Evolutionary conservation across 2,113 vertebrate species (phyloP).

Genomic region (Lipophrys pholis): DNA sequence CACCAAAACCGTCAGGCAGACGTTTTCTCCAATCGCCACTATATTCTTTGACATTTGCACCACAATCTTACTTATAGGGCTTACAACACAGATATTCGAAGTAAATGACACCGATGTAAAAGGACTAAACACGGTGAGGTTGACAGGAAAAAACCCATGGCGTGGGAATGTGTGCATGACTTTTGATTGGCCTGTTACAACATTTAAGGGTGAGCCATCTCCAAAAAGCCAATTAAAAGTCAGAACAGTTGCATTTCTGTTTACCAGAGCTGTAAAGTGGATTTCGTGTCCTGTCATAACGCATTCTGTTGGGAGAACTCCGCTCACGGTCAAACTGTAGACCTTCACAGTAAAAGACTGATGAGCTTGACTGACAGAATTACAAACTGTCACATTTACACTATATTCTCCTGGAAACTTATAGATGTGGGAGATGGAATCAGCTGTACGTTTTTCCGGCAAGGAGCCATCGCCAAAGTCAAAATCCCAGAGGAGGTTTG

Average conservation of each 20-base stretch:
- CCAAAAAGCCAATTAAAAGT: constrained; percentile 83
- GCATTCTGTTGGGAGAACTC: constrained; percentile 73
- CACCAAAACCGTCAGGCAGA: constrained; percentile 72
- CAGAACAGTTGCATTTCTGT: constrained; percentile 60
- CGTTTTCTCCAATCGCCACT: constrained; percentile 64
- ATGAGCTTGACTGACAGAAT: constrained; percentile 64
- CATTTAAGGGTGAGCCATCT: constrained; percentile 61
- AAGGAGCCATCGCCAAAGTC: constrained; percentile 81
- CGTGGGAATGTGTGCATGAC: constrained; percentile 69
- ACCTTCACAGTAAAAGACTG: constrained; percentile 68
- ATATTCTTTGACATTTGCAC: constrained; percentile 51
- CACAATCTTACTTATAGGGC: constrained; percentile 58
- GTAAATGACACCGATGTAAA: constrained; percentile 44
- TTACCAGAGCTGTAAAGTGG: constrained; percentile 66
- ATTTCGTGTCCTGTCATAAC: constrained; percentile 54
- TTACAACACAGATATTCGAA: constrained; percentile 73
- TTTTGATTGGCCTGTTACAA: constrained; percentile 61
- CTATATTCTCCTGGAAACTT: constrained; percentile 76
- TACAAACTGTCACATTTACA: constrained; percentile 70
- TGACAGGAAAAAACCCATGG: constrained; percentile 70
- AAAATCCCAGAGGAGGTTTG: constrained; percentile 78
- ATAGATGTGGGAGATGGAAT: constrained; percentile 74
- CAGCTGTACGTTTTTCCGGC: constrained; percentile 56
- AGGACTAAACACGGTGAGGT: constrained; percentile 70
- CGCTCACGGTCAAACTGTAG: constrained; percentile 67